phyloP scores from a whole-genome alignment of 2,113 vertebrate species.

The Pygoscelis antarcticus region DNA sequence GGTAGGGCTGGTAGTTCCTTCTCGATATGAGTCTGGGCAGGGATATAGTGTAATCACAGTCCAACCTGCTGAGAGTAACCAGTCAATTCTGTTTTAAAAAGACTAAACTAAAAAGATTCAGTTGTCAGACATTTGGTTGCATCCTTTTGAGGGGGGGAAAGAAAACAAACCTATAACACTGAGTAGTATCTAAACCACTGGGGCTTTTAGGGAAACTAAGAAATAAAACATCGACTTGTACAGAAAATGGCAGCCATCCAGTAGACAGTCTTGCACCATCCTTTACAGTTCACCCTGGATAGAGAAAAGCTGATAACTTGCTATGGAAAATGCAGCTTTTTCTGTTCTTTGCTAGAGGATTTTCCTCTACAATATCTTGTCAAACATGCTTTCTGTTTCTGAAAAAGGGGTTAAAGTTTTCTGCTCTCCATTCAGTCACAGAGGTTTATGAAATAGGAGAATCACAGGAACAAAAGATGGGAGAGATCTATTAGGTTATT shows the following conservation, averaged over 20 bases:
- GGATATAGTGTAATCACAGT: neutral
- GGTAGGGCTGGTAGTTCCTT: neutral
- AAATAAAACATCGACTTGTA: neutral
- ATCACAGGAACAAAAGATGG: slow-evolving; percentile 4
- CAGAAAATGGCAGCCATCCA: neutral
- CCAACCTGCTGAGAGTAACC: neutral
- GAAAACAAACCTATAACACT: neutral
- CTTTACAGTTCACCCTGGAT: neutral
- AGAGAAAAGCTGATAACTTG: neutral
- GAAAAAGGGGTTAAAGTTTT: slow-evolving; percentile 49
- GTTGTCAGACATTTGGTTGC: neutral
- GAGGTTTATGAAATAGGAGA: slow-evolving; percentile 21
- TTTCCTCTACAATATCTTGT: slow-evolving; percentile 5
- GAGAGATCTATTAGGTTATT: slow-evolving; percentile 47
- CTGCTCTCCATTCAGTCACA: slow-evolving; percentile 21
- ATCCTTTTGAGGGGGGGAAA: neutral
- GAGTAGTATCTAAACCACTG: neutral
- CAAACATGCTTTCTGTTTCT: slow-evolving; percentile 14
- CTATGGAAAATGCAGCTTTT: neutral
- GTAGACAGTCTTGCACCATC: neutral
- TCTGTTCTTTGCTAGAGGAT: neutral
- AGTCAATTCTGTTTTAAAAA: neutral
- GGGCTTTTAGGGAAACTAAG: neutral
- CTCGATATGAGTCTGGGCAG: neutral
- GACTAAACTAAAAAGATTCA: neutral